Conservation (phyloP, 2,888 invertebrate genomes). For the Ceramica pisi region DNA sequence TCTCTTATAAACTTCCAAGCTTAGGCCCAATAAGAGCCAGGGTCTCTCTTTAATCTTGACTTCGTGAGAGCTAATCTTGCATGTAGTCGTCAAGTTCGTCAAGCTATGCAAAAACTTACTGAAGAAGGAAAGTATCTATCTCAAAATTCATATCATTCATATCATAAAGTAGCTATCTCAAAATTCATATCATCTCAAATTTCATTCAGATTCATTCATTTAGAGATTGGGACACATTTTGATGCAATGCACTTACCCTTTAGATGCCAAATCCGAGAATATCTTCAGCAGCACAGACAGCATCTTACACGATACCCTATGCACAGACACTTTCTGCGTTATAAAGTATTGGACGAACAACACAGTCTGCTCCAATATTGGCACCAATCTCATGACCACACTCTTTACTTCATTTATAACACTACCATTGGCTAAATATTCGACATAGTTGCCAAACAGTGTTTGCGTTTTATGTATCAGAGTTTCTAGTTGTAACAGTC, state of each 20-base stretch:
- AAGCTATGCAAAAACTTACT: neutral
- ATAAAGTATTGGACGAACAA: slow-evolving; percentile 95
- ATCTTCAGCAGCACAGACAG: slow-evolving; percentile 95
- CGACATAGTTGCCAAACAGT: slow-evolving; percentile 84
- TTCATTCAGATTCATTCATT: neutral
- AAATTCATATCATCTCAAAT: too few species aligned
- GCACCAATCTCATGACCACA: slow-evolving; percentile 88
- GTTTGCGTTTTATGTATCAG: slow-evolving; percentile 83
- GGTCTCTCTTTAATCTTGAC: too few species aligned
- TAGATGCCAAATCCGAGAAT: slow-evolving; percentile 95
- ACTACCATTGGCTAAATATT: slow-evolving; percentile 77
- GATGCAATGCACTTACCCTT: slow-evolving; percentile 88
- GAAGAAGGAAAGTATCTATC: neutral
- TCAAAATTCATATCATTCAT: too few species aligned
- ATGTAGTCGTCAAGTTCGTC: neutral
- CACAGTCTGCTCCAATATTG: slow-evolving; percentile 95
- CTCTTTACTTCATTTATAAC: slow-evolving; percentile 75
- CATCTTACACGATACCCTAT: slow-evolving; percentile 95
- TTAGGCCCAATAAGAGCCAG: too few species aligned
- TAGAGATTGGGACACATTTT: neutral
- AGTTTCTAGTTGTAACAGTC: slow-evolving; percentile 89
- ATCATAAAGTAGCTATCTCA: too few species aligned
- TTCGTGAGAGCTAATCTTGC: too few species aligned
- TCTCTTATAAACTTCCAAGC: neutral
- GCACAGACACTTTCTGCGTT: slow-evolving; percentile 94